Conservation (phyloP, 2,888 invertebrate genomes). For the Stenodema calcarata region DNA sequence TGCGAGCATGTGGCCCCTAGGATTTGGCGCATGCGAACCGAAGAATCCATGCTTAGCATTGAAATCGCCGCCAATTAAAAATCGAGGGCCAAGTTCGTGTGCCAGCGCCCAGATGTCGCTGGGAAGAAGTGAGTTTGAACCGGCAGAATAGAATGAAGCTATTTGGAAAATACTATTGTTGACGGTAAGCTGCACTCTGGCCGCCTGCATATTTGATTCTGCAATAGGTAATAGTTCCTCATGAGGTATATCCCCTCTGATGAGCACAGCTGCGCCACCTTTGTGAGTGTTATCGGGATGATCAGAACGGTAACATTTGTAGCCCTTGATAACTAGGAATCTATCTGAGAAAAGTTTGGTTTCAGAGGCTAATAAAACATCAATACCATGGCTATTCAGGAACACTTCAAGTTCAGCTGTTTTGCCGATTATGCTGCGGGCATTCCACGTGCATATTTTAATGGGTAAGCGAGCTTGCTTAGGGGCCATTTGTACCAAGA, state of each 20-base stretch:
- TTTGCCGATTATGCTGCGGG: constrained; percentile 15
- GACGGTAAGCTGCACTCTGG: background rate
- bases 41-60: background rate
- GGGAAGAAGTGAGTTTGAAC: too few relatives aligned
- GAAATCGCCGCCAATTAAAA: too few relatives aligned
- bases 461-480: background rate
- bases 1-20: background rate
- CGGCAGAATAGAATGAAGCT: constrained; percentile 30
- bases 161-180: background rate
- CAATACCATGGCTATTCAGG: background rate
- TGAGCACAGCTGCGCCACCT: background rate
- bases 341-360: too few relatives aligned
- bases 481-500: background rate
- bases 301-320: too few relatives aligned
- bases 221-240: background rate
- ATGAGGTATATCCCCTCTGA: background rate
- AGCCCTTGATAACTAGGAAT: background rate
- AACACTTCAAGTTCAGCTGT: constrained; percentile 10
- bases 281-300: background rate
- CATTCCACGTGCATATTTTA: too few relatives aligned
- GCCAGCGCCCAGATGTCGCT: background rate
- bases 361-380: constrained; percentile 13
- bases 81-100: background rate
- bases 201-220: background rate
- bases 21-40: background rate